Base-by-base conservation (phyloP, 2,113 vertebrate genomes). In the Marcusenius ussheri region DNA sequence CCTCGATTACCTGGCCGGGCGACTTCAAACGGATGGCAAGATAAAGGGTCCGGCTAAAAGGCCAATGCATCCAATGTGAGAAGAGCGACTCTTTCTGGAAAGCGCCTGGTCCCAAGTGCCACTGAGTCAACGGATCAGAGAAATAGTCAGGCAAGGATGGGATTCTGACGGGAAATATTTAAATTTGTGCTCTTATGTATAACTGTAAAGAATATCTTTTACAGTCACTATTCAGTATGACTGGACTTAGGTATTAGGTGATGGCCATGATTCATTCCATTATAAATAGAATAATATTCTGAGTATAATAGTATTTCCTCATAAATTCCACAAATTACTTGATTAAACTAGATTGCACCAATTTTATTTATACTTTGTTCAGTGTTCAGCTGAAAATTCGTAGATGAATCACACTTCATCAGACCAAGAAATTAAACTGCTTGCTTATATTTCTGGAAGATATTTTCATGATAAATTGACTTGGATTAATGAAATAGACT, bases 161-260 rank as follows among this genome's bases (percentile, higher is more conserved):
- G 90, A 70, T 42, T 88, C 46, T 83, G 87, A 93, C 87, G 88
- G 93, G 5, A 94, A 95, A 94, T 93, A 95, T 95, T 94, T 90
- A 95, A 91, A 91, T 92, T 77, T 89, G 87, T 92, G 90, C 91
- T 90, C 91, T 94, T 88, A 92, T 93, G 89, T 92, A 95, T 95
- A 93, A 95, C 90, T 92, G 85, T 92, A 90, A 50, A 42, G 90
- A 84, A 70, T 86, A 46, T 90, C 83, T 47, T 56, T 88, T n/a
- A 84, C 80, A 24, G 39, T 21, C 80, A 46, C 8, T n/a, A 84
- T 89, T 88, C 85, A 19, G 50, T 53, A 39, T 50, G 27, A 2
- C 85, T 53, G 27, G 50, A 53, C 50, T 10, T 66, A 3, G 27
- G 24, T 27, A n/a, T 53, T 87, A 47, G 47, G 84, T 86, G 49